Conservation (phyloP, 2,888 invertebrate species). For the Sepioteuthis lessoniana region DNA sequence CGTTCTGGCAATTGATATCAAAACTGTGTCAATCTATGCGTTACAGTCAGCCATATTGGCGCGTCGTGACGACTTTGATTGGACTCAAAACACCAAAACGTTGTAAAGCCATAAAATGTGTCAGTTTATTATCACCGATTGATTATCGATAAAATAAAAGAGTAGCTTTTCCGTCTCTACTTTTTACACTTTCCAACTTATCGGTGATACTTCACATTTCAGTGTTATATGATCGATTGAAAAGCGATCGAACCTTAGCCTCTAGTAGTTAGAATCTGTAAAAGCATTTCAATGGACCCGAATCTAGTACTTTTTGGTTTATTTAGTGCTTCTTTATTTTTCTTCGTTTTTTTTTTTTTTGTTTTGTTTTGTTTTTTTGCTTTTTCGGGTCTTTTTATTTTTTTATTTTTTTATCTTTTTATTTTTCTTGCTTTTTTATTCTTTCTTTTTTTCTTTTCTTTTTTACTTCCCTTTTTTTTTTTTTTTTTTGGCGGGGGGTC, state of each 20-base stretch:
- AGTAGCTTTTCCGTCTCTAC: constrained; percentile 18
- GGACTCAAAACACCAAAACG: neutral
- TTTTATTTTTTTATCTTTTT: no score
- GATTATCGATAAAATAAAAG: constrained; percentile 23
- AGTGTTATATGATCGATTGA: neutral
- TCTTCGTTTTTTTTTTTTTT: no score
- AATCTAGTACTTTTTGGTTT: neutral
- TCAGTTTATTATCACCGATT: constrained; percentile 12
- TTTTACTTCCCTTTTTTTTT: no score
- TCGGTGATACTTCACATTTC: neutral
- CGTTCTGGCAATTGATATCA: neutral
- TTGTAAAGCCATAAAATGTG: neutral
- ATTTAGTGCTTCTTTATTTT: no score
- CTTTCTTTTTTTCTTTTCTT: no score
- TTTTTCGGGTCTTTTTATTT: no score
- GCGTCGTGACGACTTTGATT: neutral
- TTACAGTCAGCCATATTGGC: neutral
- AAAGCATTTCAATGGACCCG: neutral
- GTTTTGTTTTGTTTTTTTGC: no score
- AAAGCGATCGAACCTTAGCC: neutral
- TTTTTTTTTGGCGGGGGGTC: no score
- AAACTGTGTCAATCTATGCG: neutral
- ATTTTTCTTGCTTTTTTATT: no score
- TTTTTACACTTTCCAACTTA: neutral
- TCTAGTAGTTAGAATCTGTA: neutral